Evolutionary conservation across 2,888 invertebrate species (phyloP), one percentile per base, ranked within the genome.

Genomic region (Listrodromus nycthemerus): DNA sequence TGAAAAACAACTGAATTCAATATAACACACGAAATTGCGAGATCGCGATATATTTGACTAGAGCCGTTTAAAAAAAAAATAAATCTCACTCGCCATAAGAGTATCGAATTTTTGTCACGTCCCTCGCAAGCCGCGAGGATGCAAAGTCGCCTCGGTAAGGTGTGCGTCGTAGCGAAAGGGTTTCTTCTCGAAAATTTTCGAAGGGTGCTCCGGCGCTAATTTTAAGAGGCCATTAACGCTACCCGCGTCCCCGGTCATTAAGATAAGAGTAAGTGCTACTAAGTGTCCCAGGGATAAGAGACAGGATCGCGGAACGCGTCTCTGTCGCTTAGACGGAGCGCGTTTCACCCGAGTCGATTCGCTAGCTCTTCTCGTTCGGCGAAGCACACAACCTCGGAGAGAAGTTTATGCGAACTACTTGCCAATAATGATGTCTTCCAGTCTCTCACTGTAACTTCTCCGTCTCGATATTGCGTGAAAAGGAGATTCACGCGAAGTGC

Each of bases 191-290:
- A 89, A 88, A 89, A 89, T 89, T 89, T 89, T 83, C 84, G 86
- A 81, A 86, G 88, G 88, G 87, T 85, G 85, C 86, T 86, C 48
- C 16, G 48, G 74, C 88, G 90, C 91, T 91, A 93, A 93, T 93
- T 93, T 93, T 91, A 91, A 93, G 90, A 91, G 90, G 90, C 90
- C 93, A 93, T 93, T 93, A 93, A 92, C 92, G 91, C 90, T 92
- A 92, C 90, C 90, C 89, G 90, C 91, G 89, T 91, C 90, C 90
- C 90, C 86, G 90, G 93, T 93, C 93, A 92, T 93, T 93, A 93
- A 93, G 93, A 93, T 93, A 93, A 92, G 90, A 91, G 93, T 93
- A 93, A 93, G 93, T 93, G 93, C 93, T 93, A 93, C 93, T 93
- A 93, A 93, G 93, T 93, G 93, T 93, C 92, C 89, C 88, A 87